Percentiles rank a stretch among this genome's conserved stretches.
These are phyloP conservation scores for Caenorhabditis sp. DNA, from an alignment of 2,888 invertebrate genomes.

Conservation along the genomic window DNA sequence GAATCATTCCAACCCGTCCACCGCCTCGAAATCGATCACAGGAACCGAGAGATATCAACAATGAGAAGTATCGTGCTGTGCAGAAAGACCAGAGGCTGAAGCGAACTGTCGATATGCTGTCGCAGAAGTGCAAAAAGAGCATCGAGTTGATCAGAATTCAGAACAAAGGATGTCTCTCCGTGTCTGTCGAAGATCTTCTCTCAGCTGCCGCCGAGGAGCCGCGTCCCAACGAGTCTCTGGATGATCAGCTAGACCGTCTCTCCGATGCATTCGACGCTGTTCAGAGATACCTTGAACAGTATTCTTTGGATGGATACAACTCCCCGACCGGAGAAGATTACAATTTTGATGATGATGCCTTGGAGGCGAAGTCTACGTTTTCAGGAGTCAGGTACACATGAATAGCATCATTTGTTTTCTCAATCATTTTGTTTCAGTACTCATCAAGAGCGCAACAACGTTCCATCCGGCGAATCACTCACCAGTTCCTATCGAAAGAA, in stretches of 20 bases:
- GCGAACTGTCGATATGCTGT: slow-evolving; percentile 79
- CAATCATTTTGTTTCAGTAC: slow-evolving; percentile 39
- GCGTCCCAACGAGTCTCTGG: slow-evolving; percentile 67
- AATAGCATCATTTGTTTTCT: not conserved
- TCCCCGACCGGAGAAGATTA: slow-evolving; percentile 63
- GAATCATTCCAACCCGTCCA: slow-evolving; percentile 33
- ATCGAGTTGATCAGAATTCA: slow-evolving; percentile 79
- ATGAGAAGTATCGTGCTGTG: slow-evolving; percentile 45
- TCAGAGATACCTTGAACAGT: slow-evolving; percentile 72
- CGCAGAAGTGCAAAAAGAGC: slow-evolving; percentile 81
- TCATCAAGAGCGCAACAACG: slow-evolving; percentile 49
- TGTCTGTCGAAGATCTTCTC: slow-evolving; percentile 75
- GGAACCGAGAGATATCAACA: slow-evolving; percentile 53
- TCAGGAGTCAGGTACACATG: slow-evolving; percentile 62
- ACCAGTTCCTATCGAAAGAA: slow-evolving; percentile 61
- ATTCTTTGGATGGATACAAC: slow-evolving; percentile 72
- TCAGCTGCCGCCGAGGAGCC: slow-evolving; percentile 73
- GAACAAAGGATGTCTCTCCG: slow-evolving; percentile 76
- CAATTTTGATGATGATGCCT: slow-evolving; percentile 59
- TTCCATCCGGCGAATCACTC: slow-evolving; percentile 46
- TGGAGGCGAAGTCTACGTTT: slow-evolving; percentile 59
- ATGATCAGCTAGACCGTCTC: slow-evolving; percentile 72
- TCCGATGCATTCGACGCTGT: slow-evolving; percentile 77
- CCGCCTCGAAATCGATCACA: slow-evolving; percentile 59
- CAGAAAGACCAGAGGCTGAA: slow-evolving; percentile 49